Evolutionary conservation across 2,113 vertebrate species (phyloP), one percentile per base, ranked within the genome.

Genomic region (Archilochus colubris): DNA sequence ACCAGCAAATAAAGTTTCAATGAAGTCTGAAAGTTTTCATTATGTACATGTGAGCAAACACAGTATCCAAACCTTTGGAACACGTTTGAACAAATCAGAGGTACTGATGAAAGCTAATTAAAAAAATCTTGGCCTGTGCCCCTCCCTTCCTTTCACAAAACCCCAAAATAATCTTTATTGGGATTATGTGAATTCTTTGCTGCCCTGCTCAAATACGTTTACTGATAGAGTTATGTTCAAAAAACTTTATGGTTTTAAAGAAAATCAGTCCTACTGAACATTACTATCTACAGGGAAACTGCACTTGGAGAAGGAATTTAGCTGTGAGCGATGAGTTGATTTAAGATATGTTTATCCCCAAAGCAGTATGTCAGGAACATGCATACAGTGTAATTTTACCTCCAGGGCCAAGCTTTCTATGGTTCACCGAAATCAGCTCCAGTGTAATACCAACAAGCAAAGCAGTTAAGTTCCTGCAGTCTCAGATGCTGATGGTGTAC

Each of bases 261-360:
- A 94, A 95, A 78, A 87, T 61, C 69, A 78, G 76, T 82, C 95
- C 70, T 96, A 93, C 59, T 91, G 79, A 96, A 97, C 89, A 96
- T 85, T 94, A 91, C 88, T 95, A 96, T 95, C 96, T 96, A 88
- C 57, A 82, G 48, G 91, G 97, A 97, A 97, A 97, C 87, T 81
- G 53, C 68, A 64, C 59, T 95, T 89, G 77, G 85, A 85, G 92
- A 96, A 97, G 97, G 96, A 98, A 97, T 97, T 97, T 95, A 96
- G 97, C 97, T 98, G 97, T 96, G 78, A 98, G 97, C 90, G 15
- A 96, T 93, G 93, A 96, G 97, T 97, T 98, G 97, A 98, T 98
- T 98, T 98, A 98, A 98, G 98, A 97, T 97, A 98, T 98, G 98
- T 98, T 98, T 98, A 98, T 98, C 98, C 98, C 97, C 87, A 97